Conservation (phyloP, 2,113 vertebrate species). For the Nanorana parkeri region DNA sequence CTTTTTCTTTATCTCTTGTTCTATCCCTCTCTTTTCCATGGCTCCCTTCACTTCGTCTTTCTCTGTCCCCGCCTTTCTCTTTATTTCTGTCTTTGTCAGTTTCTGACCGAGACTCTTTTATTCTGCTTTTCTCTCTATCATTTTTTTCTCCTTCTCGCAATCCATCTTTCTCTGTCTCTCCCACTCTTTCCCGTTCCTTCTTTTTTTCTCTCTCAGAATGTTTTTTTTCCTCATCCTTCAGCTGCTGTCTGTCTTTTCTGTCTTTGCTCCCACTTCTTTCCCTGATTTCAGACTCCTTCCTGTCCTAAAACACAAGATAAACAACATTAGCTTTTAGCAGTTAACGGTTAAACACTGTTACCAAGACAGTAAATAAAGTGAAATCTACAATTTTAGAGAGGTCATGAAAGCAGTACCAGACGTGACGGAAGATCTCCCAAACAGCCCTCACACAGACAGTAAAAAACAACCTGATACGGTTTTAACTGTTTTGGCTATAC, state of each 20-base stretch:
- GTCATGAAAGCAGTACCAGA: no score
- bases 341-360: no score
- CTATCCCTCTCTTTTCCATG: slow-evolving; percentile 72
- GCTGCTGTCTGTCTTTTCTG: slow-evolving; percentile 73
- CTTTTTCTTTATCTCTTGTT: slow-evolving; percentile 60
- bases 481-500: no score
- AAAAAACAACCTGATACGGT: no score
- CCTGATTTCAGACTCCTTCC: slow-evolving; percentile 72
- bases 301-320: slow-evolving; percentile 71
- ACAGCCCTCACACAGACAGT: no score
- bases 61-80: slow-evolving; percentile 49
- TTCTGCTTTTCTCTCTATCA: slow-evolving; percentile 65
- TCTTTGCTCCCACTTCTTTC: slow-evolving; percentile 78
- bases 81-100: slow-evolving; percentile 64
- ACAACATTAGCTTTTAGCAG: not conserved
- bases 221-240: slow-evolving; percentile 75
- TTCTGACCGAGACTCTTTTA: slow-evolving; percentile 51
- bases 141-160: slow-evolving; percentile 64
- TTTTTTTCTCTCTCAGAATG: slow-evolving; percentile 69
- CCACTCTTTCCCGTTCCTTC: slow-evolving; percentile 60
- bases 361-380: no score
- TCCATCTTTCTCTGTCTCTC: slow-evolving; percentile 59
- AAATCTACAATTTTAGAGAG: no score
- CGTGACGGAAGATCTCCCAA: no score
- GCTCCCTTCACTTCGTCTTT: slow-evolving; percentile 62